These are phyloP conservation scores for Oligia strigilis DNA, from an alignment of 2,888 invertebrate species.

Conservation along the genomic window DNA sequence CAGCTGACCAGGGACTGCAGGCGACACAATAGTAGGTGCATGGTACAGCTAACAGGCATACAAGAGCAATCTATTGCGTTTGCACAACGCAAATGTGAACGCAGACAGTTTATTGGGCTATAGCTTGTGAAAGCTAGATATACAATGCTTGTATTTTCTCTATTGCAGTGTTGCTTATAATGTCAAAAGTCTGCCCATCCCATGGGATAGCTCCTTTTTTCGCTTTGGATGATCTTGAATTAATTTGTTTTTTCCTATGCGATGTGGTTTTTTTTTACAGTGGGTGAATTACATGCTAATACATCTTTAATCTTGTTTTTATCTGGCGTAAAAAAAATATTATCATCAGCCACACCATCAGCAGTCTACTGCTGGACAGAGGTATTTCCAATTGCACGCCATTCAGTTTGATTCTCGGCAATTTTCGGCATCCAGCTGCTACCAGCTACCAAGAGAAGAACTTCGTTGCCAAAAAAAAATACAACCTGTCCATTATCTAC, in stretches of 20 bases:
- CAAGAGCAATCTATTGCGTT: constrained; percentile 57
- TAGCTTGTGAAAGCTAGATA: constrained; percentile 37
- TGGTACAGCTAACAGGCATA: constrained; percentile 45
- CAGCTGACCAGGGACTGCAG: constrained; percentile 39
- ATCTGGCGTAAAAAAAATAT: background rate
- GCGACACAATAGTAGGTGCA: constrained; percentile 34
- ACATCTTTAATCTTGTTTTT: background rate
- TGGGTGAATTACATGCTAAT: background rate
- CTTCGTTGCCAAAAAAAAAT: background rate
- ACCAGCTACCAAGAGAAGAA: too few relatives aligned
- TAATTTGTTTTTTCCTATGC: background rate
- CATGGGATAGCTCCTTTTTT: background rate
- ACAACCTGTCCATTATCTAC: background rate
- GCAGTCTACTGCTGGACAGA: background rate
- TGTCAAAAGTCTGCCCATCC: background rate
- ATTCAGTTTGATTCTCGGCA: too few relatives aligned
- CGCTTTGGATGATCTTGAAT: background rate
- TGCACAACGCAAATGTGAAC: constrained; percentile 53
- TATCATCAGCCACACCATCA: too few relatives aligned
- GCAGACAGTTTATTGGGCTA: constrained; percentile 44
- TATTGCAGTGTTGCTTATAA: constrained; percentile 17
- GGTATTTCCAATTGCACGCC: background rate
- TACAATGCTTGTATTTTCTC: constrained; percentile 41
- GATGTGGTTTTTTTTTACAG: background rate
- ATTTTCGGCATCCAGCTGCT: too few relatives aligned